Evolutionary conservation across 2,797 vertebrate species (phyloP).

Genomic region (Megalops cyprinoides): DNA sequence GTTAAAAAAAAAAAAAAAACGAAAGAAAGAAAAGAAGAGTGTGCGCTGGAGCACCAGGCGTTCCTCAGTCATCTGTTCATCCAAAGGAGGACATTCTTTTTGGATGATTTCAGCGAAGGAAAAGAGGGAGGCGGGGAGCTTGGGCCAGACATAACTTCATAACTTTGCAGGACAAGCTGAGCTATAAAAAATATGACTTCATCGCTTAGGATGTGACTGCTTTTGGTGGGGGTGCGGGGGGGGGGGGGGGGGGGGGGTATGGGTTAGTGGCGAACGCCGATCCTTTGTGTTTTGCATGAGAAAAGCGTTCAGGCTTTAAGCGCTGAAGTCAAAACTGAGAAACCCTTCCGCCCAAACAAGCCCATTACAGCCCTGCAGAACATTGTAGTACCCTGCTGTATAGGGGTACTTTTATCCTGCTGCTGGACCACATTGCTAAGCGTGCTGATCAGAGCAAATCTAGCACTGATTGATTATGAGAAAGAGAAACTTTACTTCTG

Average conservation of each 20-base stretch:
- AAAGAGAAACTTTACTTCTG: not conserved
- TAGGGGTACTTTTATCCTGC: not conserved
- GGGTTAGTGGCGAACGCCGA: not conserved
- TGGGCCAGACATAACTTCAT: constrained; percentile 71
- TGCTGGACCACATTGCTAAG: not conserved
- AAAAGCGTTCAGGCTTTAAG: constrained; percentile 46
- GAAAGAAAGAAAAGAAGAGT: no score
- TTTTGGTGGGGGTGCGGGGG: constrained; percentile 22
- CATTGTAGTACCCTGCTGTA: no score
- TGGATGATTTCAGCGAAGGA: constrained; percentile 70
- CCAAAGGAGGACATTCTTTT: constrained; percentile 69
- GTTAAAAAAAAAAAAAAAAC: constrained; percentile 49
- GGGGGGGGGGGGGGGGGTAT: no score
- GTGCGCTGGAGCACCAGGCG: not conserved
- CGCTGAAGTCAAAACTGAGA: not conserved
- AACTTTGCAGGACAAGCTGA: constrained; percentile 61
- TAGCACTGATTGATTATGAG: not conserved
- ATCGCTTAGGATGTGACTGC: constrained; percentile 59
- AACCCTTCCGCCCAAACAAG: not conserved
- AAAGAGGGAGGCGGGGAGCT: constrained; percentile 45
- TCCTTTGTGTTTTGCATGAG: constrained; percentile 23
- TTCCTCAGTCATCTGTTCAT: constrained; percentile 61
- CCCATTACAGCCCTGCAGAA: not conserved
- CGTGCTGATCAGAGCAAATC: not conserved
- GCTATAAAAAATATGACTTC: constrained; percentile 69